phyloP scores from a whole-genome alignment of 2,797 vertebrate species.

The Zalophus californianus region DNA sequence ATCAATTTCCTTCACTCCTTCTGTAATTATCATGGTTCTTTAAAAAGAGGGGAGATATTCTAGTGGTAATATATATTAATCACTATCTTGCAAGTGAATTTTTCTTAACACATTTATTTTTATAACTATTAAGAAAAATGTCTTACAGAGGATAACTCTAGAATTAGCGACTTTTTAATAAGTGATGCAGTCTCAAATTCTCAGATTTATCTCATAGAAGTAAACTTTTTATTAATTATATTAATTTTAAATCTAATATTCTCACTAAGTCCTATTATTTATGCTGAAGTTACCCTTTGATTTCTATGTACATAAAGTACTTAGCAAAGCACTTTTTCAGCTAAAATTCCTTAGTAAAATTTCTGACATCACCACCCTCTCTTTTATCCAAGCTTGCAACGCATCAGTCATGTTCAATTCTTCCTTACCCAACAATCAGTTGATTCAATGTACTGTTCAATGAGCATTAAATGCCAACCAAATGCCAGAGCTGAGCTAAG shows the following conservation, averaged over 20 bases:
- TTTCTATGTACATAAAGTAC: not conserved
- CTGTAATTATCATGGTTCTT: not conserved
- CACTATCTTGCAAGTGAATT: not conserved
- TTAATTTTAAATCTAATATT: not conserved
- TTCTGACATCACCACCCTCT: not conserved
- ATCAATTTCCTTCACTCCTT: not conserved
- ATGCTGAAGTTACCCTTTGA: not conserved
- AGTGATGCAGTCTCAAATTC: not conserved
- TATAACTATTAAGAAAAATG: not conserved
- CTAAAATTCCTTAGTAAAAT: not conserved
- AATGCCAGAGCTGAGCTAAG: not conserved
- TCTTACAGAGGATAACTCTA: not conserved
- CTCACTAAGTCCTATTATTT: not conserved
- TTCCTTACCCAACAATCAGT: not conserved
- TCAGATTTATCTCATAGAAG: not conserved
- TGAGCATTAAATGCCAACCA: not conserved
- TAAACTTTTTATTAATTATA: not conserved
- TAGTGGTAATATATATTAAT: not conserved
- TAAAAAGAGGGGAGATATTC: not conserved
- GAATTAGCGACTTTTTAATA: not conserved
- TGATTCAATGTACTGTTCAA: not conserved
- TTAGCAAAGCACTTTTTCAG: not conserved
- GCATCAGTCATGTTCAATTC: not conserved
- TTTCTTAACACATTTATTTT: not conserved
- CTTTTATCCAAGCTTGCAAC: not conserved